Evolutionary conservation across 92 coral and sea anemone species (phyloP), one percentile per base, ranked within the genome.

Genomic region (Paragorgia papillata): DNA sequence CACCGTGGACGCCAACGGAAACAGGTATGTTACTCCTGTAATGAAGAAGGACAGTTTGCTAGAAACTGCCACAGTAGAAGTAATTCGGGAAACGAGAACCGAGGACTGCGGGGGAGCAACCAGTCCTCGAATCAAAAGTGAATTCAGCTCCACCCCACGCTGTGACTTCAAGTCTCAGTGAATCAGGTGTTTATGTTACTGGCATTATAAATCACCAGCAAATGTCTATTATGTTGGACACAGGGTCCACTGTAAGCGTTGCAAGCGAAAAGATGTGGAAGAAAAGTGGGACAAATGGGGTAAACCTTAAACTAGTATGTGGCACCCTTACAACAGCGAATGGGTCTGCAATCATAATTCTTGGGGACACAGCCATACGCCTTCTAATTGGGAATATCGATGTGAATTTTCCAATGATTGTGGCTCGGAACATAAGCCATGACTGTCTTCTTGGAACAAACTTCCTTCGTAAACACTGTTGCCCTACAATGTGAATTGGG

Each of bases 71-170:
- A 80, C 61, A 59, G 32, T 33, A 57, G 21, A 66, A 68, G 21
- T 66, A 57, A 29, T 29, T 31, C 48, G 46, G 80, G 62, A 40
- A 73, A 81, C 26, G 53, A 32, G 69, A 7, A 10, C 21, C 46
- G 77, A 77, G 74, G 80, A 59, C 80, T 73, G 80, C 39, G 73
- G 53, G 24, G 85, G 85, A 79, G 79, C 85, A 64, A 66, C 49
- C 81, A 74, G 58, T 49, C 81, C 85, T 79, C 78, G 75, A 58
- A 41, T n/a, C 39, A 74, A 76, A 32, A 22, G 44, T 7, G 20
- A 79, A 33, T 49, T 21, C 37, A 61, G 75, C 76, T 65, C 83
- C 83, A 79, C 75, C 64, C 53, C 27, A 53, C 43, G 46, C 22
- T 31, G 57, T 41, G 60, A 34, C 68, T 48, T 37, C 32, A 50